Evolutionary conservation across 2,888 invertebrate genomes (phyloP).

Genomic region (Luffia ferchaultella): DNA sequence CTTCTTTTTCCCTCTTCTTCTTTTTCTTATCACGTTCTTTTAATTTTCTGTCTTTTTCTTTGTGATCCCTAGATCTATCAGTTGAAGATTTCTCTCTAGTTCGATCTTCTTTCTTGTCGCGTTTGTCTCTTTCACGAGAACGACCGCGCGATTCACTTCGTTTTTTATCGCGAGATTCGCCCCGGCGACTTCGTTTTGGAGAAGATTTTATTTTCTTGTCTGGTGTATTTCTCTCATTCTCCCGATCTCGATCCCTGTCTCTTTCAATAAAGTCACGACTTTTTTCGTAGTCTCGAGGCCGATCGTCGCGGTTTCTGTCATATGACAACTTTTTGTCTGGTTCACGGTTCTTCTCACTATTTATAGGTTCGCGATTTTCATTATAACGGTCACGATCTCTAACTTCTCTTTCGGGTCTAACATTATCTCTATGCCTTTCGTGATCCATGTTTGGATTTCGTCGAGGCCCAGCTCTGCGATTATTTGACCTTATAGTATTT

Average conservation of each 20-base stretch:
- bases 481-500: slow-evolving; percentile 28
- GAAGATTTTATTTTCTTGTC: slow-evolving; percentile 40
- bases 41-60: slow-evolving; percentile 64
- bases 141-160: slow-evolving; percentile 53
- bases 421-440: slow-evolving; percentile 41
- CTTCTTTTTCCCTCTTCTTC: slow-evolving; percentile 54
- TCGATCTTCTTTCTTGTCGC: slow-evolving; percentile 62
- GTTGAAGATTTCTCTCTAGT: slow-evolving; percentile 43
- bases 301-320: slow-evolving; percentile 25
- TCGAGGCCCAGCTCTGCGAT: slow-evolving; percentile 38
- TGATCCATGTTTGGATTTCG: slow-evolving; percentile 43
- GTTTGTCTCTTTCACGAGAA: slow-evolving; percentile 60
- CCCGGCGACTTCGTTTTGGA: slow-evolving; percentile 30
- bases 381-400: slow-evolving; percentile 46
- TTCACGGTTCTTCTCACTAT: slow-evolving; percentile 52
- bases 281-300: slow-evolving; percentile 35
- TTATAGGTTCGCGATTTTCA: slow-evolving; percentile 43
- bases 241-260: slow-evolving; percentile 35
- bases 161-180: slow-evolving; percentile 45
- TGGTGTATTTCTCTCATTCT: slow-evolving; percentile 45
- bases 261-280: slow-evolving; percentile 39
- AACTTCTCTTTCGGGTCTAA: slow-evolving; percentile 25
- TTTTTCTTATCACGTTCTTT: slow-evolving; percentile 42
- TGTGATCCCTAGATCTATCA: slow-evolving; percentile 59
- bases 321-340: slow-evolving; percentile 29